Evolutionary conservation across 2,797 vertebrate genomes (phyloP), one percentile per base, ranked within the genome.

Genomic region (Rhinella marina): DNA sequence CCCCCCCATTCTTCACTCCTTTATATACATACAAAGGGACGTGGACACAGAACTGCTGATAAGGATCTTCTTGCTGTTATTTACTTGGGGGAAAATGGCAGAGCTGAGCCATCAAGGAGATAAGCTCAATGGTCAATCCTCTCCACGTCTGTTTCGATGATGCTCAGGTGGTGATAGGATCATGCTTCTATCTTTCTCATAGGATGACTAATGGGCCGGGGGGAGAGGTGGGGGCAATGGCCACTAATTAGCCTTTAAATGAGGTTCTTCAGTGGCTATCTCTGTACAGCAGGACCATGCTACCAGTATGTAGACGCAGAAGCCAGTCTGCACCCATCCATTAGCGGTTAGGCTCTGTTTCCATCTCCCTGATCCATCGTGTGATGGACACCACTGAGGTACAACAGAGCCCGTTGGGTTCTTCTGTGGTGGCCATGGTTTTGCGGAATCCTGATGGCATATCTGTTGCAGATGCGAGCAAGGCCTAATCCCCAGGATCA

Each of bases 11-110:
- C 85, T 84, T 80, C 75, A 61, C 56, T 89, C 85, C 75, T 80
- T 89, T 89, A 50, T 87, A 80, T 70, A 48, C 82, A 88, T 81
- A 88, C 88, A 89, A 89, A 89, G 75, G 41, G 75, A 32, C 57
- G 73, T 70, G 41, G 66, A 89, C 54, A 84, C 80, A 75, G 82
- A 89, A 86, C 75, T 84, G 85, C 85, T 84, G 88, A 89, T 89
- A 80, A 80, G 10, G 81, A 89, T 89, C 88, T 89, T 75, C 76
- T 56, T 56, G 66, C 56, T 73, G 21, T 19, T 85, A 75, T 88
- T 89, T 89, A 83, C 85, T 89, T 84, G 79, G 32, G 16, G 27
- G 86, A 68, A 76, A 83, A 81, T 54, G 80, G 64, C 4, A 54
- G 73, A 84, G 88, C 57, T 86, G 85, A 86, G 64, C 62, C 72